These are phyloP conservation scores for Silurus aristotelis DNA, from an alignment of 2,797 vertebrate genomes.

Conservation along the genomic window DNA sequence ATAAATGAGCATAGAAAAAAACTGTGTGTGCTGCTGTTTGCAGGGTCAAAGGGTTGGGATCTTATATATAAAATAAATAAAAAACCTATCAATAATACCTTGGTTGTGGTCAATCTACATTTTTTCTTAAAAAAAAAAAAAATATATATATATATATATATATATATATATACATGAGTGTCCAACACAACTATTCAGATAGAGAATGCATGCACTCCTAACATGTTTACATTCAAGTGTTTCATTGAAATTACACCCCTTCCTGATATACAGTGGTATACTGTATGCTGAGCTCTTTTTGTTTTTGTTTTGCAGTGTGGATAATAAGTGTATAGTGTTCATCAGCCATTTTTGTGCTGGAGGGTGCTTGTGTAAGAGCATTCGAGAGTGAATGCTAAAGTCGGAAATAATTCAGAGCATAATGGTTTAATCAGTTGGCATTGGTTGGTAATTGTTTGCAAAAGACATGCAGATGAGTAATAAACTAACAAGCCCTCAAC, in stretches of 20 bases:
- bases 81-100: background rate
- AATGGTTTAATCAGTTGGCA: conserved; percentile 34
- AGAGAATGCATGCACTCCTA: background rate
- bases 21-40: background rate
- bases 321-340: conserved; percentile 29
- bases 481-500: conserved; percentile 25
- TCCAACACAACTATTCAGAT: background rate
- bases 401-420: conserved; percentile 39
- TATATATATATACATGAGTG: background rate
- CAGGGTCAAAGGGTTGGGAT: background rate
- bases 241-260: background rate
- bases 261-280: background rate
- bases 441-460: conserved; percentile 31
- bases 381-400: conserved; percentile 30
- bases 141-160: too few relatives aligned
- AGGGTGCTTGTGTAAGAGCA: conserved; percentile 32
- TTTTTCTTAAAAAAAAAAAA: background rate
- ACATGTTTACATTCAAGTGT: background rate
- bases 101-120: background rate
- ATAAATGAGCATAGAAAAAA: background rate
- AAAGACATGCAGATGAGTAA: conserved; percentile 41
- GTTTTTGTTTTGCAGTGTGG: conserved; percentile 16
- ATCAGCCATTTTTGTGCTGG: conserved; percentile 14
- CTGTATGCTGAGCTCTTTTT: background rate
- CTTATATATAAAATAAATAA: background rate